A percentile compares a stretch with the other conserved stretches of the same genome.
Conservation (phyloP, 2,113 vertebrate species). For the Macrotis lagotis region DNA sequence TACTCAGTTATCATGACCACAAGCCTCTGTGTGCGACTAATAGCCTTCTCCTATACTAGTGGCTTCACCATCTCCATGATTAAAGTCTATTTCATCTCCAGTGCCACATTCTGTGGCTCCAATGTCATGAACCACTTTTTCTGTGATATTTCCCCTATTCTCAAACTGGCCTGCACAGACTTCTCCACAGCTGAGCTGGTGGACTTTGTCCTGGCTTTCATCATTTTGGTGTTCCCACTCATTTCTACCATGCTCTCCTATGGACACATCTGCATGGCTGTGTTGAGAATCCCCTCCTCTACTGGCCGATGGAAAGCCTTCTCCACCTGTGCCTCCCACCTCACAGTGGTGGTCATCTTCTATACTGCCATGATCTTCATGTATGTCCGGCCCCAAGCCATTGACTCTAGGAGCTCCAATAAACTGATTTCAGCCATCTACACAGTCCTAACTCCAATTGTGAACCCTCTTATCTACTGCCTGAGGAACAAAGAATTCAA, state of each 20-base stretch:
- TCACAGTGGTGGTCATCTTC: conserved; percentile 73
- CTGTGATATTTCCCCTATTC: conserved; percentile 78
- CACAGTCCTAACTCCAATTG: conserved; percentile 67
- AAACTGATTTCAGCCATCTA: conserved; percentile 77
- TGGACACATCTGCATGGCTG: conserved; percentile 57
- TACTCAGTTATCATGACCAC: neutral
- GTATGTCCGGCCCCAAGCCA: conserved; percentile 71
- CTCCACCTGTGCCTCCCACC: conserved; percentile 76
- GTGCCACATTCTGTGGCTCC: conserved; percentile 68
- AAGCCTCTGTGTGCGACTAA: conserved; percentile 36
- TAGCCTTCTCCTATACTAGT: conserved; percentile 56
- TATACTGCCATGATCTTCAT: conserved; percentile 74
- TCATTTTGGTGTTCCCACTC: conserved; percentile 73
- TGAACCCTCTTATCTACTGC: conserved; percentile 80
- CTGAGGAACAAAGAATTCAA: conserved; percentile 79
- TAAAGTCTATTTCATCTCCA: conserved; percentile 73
- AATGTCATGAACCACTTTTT: conserved; percentile 78
- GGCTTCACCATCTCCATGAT: conserved; percentile 66
- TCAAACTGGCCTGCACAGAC: conserved; percentile 77
- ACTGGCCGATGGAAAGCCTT: conserved; percentile 62
- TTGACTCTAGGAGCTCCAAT: conserved; percentile 66
- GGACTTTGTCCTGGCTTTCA: conserved; percentile 74
- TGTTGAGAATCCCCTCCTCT: conserved; percentile 68
- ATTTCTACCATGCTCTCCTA: conserved; percentile 71
- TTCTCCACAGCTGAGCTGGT: conserved; percentile 57